Evolutionary conservation across 1,140 invertebrate genomes (phyloP), one percentile per base, ranked within the genome.

Genomic region (Caenorhabditis brenneri): DNA sequence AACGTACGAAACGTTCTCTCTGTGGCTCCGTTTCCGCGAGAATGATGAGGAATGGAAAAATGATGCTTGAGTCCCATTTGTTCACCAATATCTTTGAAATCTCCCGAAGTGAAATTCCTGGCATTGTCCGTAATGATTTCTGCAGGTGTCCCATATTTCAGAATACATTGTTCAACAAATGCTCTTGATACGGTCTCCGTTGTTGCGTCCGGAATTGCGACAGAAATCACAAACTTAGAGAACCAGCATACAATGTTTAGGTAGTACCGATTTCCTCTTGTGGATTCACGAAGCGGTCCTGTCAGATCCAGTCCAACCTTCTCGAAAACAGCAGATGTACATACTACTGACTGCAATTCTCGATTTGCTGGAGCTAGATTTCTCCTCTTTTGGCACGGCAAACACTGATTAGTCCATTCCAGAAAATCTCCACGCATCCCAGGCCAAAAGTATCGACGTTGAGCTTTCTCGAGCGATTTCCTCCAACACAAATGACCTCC

Each of bases 261-360:
- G 16, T 16, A n/a, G 55, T 82, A 82, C 33, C n/a, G 22, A 60
- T 82, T 74, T 10, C 60, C 81, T 9, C 9, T 15, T 2, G 16
- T 31, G 6, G 55, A 53, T 33, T 27, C 10, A 0, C 22, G 46
- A 9, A 65, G 22, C 15, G 65, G 55, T 31, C 69, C 69, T 2
- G 46, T 27, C 16, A 82, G 36, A 36, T 82, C 81, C 2, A 82
- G 33, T 60, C 81, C 58, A n/a, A 82, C n/a, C 31, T 69, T 48
- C 39, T 74, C 60, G 33, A 82, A 48, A 3, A 74, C 15, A 4
- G n/a, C 24, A 5, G 39, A 15, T 2, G 81, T 46, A 5, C 19
- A 9, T 12, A 82, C 49, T 15, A 55, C n/a, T 6, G 16, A 31
- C 22, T 48, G 55, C 5, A 19, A 60, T 74, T 74, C 65, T 3